phyloP scores from a whole-genome alignment of 2,113 vertebrate genomes.

The Hippolais icterina region DNA sequence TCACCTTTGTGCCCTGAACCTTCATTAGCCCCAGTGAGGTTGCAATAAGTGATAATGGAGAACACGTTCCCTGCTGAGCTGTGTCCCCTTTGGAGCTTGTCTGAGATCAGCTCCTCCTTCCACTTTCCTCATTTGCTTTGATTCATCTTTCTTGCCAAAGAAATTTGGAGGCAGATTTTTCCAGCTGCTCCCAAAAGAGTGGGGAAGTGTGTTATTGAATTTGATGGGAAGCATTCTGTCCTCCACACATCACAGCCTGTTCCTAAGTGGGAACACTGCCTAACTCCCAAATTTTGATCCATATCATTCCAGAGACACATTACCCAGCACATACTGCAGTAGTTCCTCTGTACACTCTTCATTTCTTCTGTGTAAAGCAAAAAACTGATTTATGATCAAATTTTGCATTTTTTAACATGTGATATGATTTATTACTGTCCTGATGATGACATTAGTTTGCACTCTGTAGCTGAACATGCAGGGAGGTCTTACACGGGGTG shows the following conservation, averaged over 20 bases:
- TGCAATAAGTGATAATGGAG: background rate
- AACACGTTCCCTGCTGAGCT: background rate
- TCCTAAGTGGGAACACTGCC: background rate
- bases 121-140: background rate
- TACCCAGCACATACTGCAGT: background rate
- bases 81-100: background rate
- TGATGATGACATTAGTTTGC: background rate
- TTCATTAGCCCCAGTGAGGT: background rate
- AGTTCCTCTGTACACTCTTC: background rate
- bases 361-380: background rate
- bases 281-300: background rate
- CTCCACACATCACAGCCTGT: background rate
- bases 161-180: conserved; percentile 19
- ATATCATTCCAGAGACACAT: background rate
- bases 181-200: conserved; percentile 31
- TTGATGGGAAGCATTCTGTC: conserved; percentile 4
- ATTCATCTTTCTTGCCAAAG: conserved; percentile 22
- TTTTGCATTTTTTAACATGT: background rate
- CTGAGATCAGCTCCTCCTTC: background rate
- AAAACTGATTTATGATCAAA: background rate
- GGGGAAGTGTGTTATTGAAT: background rate
- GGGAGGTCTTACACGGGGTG: background rate
- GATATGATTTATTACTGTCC: background rate
- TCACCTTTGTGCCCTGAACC: background rate
- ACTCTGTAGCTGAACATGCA: background rate